Evolutionary conservation across 2,797 vertebrate species (phyloP).

Genomic region (Phalloptychus januarius): DNA sequence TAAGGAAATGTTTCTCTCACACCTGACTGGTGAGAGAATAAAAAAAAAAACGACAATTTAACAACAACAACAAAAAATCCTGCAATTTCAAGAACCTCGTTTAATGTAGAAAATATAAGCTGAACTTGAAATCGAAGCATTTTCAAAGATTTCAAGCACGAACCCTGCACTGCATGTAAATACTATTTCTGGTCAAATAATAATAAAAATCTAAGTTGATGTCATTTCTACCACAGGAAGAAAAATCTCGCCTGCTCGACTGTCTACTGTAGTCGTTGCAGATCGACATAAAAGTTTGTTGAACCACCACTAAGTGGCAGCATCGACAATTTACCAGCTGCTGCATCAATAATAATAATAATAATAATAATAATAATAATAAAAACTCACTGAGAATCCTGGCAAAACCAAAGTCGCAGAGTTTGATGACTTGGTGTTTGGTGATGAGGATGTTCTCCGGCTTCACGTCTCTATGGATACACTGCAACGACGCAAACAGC

Average conservation of each 20-base stretch:
- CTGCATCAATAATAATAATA: background rate
- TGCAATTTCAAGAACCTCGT: too few relatives aligned
- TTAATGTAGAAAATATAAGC: background rate
- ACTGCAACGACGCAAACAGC: conserved; percentile 74
- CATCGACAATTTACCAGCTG: background rate
- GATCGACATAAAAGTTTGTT: background rate
- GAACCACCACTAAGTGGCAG: background rate
- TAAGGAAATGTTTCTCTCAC: too few relatives aligned
- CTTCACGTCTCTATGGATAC: conserved; percentile 96
- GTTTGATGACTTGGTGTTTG: conserved; percentile 93
- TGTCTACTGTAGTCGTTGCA: background rate
- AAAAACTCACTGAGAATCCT: conserved; percentile 91
- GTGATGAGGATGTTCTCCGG: conserved; percentile 97
- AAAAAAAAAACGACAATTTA: too few relatives aligned
- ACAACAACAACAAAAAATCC: too few relatives aligned
- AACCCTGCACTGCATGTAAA: background rate
- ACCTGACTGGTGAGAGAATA: too few relatives aligned
- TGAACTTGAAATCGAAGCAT: background rate
- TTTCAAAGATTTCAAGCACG: too few relatives aligned
- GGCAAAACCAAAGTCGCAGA: conserved; percentile 97
- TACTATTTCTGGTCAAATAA: background rate
- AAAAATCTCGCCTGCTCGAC: background rate
- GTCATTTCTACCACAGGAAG: background rate
- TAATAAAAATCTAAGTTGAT: background rate
- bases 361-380: too few relatives aligned